Evolutionary conservation across 2,888 invertebrate species (phyloP).

Genomic region (Ryuthela nishihirai): DNA sequence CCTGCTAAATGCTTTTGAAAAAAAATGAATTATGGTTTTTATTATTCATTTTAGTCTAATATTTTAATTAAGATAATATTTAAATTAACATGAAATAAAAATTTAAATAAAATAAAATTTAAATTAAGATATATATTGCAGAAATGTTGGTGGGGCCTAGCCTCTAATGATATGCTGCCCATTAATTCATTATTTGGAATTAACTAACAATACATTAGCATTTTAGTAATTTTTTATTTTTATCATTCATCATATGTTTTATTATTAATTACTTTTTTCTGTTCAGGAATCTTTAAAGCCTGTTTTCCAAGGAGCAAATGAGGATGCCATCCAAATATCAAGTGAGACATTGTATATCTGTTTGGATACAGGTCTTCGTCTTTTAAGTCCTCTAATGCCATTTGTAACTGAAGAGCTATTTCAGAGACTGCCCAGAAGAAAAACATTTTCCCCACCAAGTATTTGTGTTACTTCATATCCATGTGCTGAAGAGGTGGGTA

Average conservation of each 20-base stretch:
- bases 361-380: slow-evolving; percentile 76
- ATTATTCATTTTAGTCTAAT: too few relatives aligned
- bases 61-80: too few relatives aligned
- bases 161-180: too few relatives aligned
- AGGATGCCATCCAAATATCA: slow-evolving; percentile 59
- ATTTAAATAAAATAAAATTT: too few relatives aligned
- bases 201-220: too few relatives aligned
- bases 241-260: not conserved
- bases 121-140: too few relatives aligned
- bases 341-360: slow-evolving; percentile 74
- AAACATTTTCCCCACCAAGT: slow-evolving; percentile 60
- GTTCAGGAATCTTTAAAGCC: slow-evolving; percentile 81
- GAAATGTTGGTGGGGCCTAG: too few relatives aligned
- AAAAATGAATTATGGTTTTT: too few relatives aligned
- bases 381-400: slow-evolving; percentile 96
- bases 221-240: not conserved
- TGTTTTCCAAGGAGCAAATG: slow-evolving; percentile 61
- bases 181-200: too few relatives aligned
- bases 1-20: too few relatives aligned
- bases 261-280: slow-evolving; percentile 16
- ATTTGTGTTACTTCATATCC: slow-evolving; percentile 90
- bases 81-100: too few relatives aligned
- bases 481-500: slow-evolving; percentile 49
- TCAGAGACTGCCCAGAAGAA: slow-evolving; percentile 71
- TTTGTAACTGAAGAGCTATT: slow-evolving; percentile 93